phyloP scores from a whole-genome alignment of 2,113 vertebrate species.

The Sclerurus mexicanus region DNA sequence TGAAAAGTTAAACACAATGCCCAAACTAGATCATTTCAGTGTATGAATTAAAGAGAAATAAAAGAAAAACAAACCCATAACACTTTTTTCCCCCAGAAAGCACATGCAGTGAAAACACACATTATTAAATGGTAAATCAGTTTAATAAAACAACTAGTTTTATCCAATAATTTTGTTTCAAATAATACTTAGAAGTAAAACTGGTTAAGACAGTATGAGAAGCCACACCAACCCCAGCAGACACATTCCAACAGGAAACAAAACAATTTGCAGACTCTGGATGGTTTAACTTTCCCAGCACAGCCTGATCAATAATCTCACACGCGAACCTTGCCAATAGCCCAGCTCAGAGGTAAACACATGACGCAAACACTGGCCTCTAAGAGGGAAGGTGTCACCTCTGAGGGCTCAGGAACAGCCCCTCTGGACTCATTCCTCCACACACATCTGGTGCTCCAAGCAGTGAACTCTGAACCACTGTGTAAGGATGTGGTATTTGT shows the following conservation, averaged over 20 bases:
- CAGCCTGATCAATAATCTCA: not conserved
- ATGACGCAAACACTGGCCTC: not conserved
- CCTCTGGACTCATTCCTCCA: rapidly evolving
- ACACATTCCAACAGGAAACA: not conserved
- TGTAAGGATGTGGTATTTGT: not conserved
- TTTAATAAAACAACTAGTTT: not conserved
- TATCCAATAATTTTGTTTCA: not conserved
- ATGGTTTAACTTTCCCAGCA: not conserved
- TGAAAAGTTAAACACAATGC: not conserved
- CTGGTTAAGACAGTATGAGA: not conserved
- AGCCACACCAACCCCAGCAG: rapidly evolving
- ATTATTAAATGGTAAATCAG: not conserved
- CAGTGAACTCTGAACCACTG: not conserved
- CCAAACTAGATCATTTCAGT: not conserved
- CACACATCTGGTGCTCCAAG: not conserved
- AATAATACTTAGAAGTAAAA: not conserved
- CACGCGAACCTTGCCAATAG: rapidly evolving
- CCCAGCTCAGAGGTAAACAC: not conserved
- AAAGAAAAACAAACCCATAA: not conserved
- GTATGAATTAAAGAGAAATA: not conserved
- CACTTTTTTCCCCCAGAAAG: not conserved
- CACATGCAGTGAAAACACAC: rapidly evolving
- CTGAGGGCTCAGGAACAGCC: not conserved
- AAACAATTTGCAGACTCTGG: not conserved
- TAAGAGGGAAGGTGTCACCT: not conserved